Base-by-base conservation (phyloP, 2,113 vertebrate species). In the Nannospalax galili region DNA sequence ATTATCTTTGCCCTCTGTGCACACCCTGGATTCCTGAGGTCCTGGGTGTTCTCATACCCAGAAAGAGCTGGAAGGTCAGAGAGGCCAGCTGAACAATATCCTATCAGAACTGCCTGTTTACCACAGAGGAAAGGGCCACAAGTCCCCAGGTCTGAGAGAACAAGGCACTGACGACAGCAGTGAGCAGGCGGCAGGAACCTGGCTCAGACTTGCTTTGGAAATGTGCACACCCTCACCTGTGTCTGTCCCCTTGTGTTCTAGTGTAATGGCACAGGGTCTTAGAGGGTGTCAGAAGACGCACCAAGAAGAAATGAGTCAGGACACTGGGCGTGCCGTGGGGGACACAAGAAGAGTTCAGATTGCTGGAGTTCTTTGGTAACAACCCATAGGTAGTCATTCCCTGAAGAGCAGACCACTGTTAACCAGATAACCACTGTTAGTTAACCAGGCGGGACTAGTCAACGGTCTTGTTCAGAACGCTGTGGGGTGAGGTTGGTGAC, bases 281-380 rank as follows among this genome's bases (percentile, higher is more conserved):
- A 56, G 48, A 48, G 67, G 84, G 15, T 26, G 24, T 77, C 7
- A 15, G 19, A 42, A 60, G 17, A n/a, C 4, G 1, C 2, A 3
- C 24, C 35, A 0, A 16, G 37, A 32, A 42, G 80, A 56, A 75
- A 30, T 7, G 32, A 22, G 19, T 72, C 58, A 24, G 0, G 62
- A 75, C 7, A 45, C 4, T 24, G 37, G 9, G 35, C 62, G 48
- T 26, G 3, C 62, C 0, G 0, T 1, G 35, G n/a, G 85, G 40
- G 24, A 7, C 15, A 1, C 10, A 5, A 2, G 75, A 19, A 30
- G 4, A 17, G 45, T 26, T 45, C 28, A 3, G 0, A 35, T 58
- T 0, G 42, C 93, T 8, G 0, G 0, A n/a, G 90, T 75, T 93
- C 97, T 97, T 96, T 96, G 96, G 96, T 89, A 64, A 88, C 35